These are phyloP conservation scores for Callorhinus ursinus DNA, from an alignment of 2,113 vertebrate genomes.

Conservation along the genomic window DNA sequence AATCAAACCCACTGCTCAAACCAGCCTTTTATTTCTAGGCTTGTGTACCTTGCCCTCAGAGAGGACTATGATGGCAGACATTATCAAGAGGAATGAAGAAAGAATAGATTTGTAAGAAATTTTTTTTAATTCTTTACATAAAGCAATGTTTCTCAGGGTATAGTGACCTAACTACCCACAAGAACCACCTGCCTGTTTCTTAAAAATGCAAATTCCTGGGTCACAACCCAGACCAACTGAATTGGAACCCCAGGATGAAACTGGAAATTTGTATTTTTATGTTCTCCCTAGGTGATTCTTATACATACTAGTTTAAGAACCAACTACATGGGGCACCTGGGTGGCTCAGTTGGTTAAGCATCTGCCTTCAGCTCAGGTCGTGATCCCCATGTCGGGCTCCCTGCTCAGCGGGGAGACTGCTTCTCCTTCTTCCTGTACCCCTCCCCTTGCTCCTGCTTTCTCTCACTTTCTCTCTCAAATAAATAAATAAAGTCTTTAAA, in stretches of 20 bases:
- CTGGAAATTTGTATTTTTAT: background rate
- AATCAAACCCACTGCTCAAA: background rate
- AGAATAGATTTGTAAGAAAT: constrained; percentile 75
- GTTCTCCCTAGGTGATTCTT: background rate
- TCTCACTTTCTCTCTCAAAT: background rate
- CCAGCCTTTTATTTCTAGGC: constrained; percentile 59
- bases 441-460: background rate
- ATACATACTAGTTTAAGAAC: background rate
- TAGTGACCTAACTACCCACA: background rate
- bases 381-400: background rate
- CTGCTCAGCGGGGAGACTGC: too few species aligned
- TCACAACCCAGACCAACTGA: background rate
- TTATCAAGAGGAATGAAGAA: constrained; percentile 64
- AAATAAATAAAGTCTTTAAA: background rate
- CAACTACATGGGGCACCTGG: background rate
- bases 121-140: background rate
- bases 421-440: background rate
- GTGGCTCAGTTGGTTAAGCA: background rate
- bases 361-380: background rate
- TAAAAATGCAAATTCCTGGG: background rate
- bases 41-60: constrained; percentile 74
- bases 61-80: constrained; percentile 68
- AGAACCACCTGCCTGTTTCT: background rate
- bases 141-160: background rate
- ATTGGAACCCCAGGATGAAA: background rate